Percentiles rank a stretch among this genome's conserved stretches.
phyloP scores from a whole-genome alignment of 2,797 vertebrate species.

The Furcifer pardalis region DNA sequence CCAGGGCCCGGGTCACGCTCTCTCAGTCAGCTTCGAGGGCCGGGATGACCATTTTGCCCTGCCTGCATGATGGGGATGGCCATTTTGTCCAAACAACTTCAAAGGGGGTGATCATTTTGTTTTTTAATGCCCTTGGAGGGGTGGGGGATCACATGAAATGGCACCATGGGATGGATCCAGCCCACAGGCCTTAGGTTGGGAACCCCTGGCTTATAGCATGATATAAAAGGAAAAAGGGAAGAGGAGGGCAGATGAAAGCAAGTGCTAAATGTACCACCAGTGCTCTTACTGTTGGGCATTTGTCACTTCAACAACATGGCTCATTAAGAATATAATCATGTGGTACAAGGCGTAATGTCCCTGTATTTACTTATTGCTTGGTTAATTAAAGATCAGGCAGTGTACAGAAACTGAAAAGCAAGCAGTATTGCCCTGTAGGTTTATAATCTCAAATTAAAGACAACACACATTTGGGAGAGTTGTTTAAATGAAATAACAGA shows the following conservation, averaged over 20 bases:
- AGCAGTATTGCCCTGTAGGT: background rate
- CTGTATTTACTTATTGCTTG: background rate
- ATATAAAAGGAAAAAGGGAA: background rate
- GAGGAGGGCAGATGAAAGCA: background rate
- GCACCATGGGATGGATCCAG: no score
- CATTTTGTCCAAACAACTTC: no score
- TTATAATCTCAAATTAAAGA: background rate
- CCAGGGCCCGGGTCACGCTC: no score
- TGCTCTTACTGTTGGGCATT: background rate
- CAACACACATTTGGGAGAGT: background rate
- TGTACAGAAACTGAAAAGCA: background rate
- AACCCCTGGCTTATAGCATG: background rate
- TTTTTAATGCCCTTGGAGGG: no score
- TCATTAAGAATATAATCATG: background rate
- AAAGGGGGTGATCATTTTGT: no score
- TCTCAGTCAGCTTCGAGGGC: no score
- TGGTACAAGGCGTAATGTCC: background rate
- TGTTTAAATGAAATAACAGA: background rate
- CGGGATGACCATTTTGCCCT: no score
- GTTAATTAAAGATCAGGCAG: background rate
- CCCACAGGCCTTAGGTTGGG: no score
- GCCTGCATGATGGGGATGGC: no score
- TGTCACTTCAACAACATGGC: background rate
- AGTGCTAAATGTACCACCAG: background rate
- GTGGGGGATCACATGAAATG: no score